Conservation (phyloP, 2,888 invertebrate species). For the Microctonus hyperodae region DNA sequence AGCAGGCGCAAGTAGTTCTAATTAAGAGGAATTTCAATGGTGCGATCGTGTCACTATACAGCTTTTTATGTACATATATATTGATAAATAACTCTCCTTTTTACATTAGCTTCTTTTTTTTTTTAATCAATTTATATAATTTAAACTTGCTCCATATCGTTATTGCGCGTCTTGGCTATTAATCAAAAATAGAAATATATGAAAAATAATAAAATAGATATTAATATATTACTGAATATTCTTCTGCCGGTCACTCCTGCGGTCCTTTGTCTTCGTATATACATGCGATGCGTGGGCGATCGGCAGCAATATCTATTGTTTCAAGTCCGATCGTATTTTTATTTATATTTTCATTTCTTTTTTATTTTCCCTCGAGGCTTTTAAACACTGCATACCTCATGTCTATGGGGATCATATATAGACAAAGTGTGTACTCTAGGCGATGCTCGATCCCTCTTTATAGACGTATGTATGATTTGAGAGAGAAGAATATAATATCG, state of each 20-base stretch:
- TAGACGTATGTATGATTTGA: not conserved
- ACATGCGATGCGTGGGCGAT: not conserved
- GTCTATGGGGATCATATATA: not conserved
- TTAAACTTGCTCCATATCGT: not conserved
- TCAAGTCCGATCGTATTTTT: not conserved
- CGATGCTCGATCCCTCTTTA: conserved; percentile 5
- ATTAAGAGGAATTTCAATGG: conserved; percentile 43
- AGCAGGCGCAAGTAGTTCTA: conserved; percentile 32
- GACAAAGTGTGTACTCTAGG: conserved; percentile 1
- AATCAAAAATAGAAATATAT: conserved; percentile 8
- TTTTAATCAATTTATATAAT: not conserved
- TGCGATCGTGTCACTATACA: conserved; percentile 32
- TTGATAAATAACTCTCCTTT: too few relatives aligned
- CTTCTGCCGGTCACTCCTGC: conserved; percentile 30
- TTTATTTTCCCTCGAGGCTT: conserved; percentile 23
- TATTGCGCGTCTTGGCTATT: conserved; percentile 29
- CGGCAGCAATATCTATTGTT: conserved; percentile 11
- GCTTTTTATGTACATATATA: not conserved
- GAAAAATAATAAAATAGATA: not conserved
- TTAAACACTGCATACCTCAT: too few relatives aligned
- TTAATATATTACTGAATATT: conserved; percentile 18
- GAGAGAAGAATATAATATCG: conserved; percentile 18
- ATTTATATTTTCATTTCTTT: conserved; percentile 23
- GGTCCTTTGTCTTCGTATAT: conserved; percentile 25
- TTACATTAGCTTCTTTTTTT: not conserved